These are phyloP conservation scores for Nezara viridula DNA, from an alignment of 2,888 invertebrate species.

Conservation along the genomic window DNA sequence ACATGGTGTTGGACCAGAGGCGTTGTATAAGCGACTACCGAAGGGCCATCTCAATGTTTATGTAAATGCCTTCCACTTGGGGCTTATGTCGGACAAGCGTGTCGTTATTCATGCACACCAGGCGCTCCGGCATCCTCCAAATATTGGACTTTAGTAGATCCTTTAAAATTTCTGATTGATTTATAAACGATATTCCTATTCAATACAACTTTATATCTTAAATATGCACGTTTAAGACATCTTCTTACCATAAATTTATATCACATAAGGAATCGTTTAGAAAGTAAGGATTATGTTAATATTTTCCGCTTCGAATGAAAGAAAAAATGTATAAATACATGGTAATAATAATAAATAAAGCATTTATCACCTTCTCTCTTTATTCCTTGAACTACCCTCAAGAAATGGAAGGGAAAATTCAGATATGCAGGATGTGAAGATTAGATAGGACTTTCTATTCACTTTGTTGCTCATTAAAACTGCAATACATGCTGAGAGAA, in stretches of 20 bases:
- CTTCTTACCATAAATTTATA: neutral
- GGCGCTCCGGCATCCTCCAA: neutral
- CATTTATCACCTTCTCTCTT: no score
- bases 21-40: neutral
- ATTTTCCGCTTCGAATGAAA: no score
- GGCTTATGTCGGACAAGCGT: neutral
- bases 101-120: conserved; percentile 10
- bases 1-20: neutral
- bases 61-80: neutral
- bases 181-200: neutral
- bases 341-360: no score
- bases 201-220: neutral
- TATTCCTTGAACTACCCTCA: no score
- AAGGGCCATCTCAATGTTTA: neutral
- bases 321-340: no score
- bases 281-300: no score
- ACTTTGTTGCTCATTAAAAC: no score
- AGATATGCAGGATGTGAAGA: no score
- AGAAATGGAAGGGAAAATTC: no score
- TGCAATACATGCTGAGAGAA: no score
- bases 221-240: neutral
- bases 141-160: neutral
- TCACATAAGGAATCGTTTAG: no score
- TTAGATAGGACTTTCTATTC: no score
- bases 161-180: neutral